These are phyloP conservation scores for Lepidocolaptes lacrymiger DNA, from an alignment of 2,797 vertebrate species.

Conservation along the genomic window DNA sequence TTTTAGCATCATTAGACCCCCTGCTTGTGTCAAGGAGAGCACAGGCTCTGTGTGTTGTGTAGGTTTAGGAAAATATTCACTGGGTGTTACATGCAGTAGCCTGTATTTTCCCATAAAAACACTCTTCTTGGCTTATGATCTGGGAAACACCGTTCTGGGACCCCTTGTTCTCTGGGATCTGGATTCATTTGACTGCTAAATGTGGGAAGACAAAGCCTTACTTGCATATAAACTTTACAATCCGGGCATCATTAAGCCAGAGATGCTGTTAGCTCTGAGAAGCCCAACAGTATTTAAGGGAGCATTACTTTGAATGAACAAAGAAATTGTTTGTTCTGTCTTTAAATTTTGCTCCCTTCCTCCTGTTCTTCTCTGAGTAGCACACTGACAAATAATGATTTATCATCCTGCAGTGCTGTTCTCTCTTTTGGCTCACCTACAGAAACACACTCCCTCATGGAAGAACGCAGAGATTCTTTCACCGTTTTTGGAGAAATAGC, in stretches of 20 bases:
- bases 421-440: background rate
- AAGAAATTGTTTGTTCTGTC: background rate
- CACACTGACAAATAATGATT: background rate
- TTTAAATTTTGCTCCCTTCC: background rate
- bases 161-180: background rate
- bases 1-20: background rate
- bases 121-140: background rate
- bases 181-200: background rate
- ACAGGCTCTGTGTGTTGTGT: background rate
- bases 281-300: background rate
- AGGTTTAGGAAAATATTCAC: background rate
- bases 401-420: background rate
- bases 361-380: background rate
- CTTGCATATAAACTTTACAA: background rate
- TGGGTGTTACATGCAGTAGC: background rate
- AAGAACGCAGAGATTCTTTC: background rate
- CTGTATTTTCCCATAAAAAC: background rate
- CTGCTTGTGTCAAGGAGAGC: background rate
- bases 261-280: background rate
- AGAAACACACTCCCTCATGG: background rate
- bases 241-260: background rate
- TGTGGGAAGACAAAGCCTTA: background rate
- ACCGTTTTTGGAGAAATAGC: background rate
- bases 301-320: background rate
- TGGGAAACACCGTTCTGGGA: background rate